Evolutionary conservation across 1,140 invertebrate genomes (phyloP).

Genomic region (Araneus ventricosus): DNA sequence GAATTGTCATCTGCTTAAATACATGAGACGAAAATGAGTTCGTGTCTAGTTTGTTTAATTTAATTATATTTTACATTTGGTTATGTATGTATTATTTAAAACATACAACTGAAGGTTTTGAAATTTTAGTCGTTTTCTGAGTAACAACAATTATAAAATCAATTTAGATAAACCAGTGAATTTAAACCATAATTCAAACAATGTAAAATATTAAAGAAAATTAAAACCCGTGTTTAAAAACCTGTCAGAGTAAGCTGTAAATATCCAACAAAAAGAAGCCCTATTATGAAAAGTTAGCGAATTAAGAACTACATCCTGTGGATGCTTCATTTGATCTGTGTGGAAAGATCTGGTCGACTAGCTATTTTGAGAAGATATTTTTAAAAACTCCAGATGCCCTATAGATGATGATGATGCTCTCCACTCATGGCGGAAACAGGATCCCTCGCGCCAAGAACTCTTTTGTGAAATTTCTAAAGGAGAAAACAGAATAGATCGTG

Average conservation of each 20-base stretch:
- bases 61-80: too few relatives aligned
- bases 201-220: too few relatives aligned
- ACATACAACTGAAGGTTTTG: too few relatives aligned
- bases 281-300: background rate
- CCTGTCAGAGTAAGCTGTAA: background rate
- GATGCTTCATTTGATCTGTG: background rate
- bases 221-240: too few relatives aligned
- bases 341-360: background rate
- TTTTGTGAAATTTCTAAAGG: background rate
- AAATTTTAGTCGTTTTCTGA: too few relatives aligned
- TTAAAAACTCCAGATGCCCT: slow-evolving; percentile 33
- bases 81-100: too few relatives aligned
- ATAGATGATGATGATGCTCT: background rate
- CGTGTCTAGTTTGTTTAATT: too few relatives aligned
- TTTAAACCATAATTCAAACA: too few relatives aligned
- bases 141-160: too few relatives aligned
- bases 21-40: too few relatives aligned
- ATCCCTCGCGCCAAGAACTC: background rate
- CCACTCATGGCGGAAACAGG: background rate
- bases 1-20: too few relatives aligned
- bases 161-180: too few relatives aligned
- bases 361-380: slow-evolving; percentile 19
- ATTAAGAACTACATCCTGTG: background rate
- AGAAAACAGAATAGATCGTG: background rate
- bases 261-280: background rate